A percentile compares a stretch with the other conserved stretches of the same genome.
These are phyloP conservation scores for Cataglyphis hispanica DNA, from an alignment of 1,140 invertebrate genomes.

Conservation along the genomic window DNA sequence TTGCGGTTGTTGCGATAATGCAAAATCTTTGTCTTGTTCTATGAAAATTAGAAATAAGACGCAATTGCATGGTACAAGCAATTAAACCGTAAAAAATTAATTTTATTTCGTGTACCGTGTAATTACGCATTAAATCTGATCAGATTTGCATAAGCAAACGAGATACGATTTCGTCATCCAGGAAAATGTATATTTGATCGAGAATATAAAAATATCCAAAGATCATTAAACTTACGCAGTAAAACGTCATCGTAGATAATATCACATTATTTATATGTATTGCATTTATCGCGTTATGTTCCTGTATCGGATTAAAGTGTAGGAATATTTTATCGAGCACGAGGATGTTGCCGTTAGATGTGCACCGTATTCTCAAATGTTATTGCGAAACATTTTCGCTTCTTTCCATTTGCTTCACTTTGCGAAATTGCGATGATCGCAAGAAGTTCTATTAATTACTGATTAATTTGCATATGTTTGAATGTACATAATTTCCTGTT, in stretches of 20 bases:
- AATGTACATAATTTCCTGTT: not conserved
- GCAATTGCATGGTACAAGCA: not conserved
- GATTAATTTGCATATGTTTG: not conserved
- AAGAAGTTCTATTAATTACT: conserved; percentile 8
- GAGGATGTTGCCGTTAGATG: conserved; percentile 32
- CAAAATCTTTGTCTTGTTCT: not conserved
- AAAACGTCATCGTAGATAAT: conserved; percentile 4
- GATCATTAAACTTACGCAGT: conserved; percentile 33
- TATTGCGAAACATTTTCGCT: conserved; percentile 21
- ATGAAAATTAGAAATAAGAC: not conserved
- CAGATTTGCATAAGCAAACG: conserved; percentile 8
- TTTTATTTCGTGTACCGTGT: not conserved
- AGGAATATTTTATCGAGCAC: conserved; percentile 16
- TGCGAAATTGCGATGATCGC: not conserved
- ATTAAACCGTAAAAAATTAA: conserved; percentile 11
- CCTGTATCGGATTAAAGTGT: conserved; percentile 27
- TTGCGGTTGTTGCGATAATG: not conserved
- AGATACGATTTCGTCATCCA: conserved; percentile 5
- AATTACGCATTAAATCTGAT: not conserved
- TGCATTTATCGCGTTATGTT: conserved; percentile 19
- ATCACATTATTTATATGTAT: conserved; percentile 12
- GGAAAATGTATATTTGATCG: not conserved
- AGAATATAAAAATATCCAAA: not conserved
- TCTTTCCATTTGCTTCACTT: not conserved
- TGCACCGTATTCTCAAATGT: conserved; percentile 40